phyloP scores from a whole-genome alignment of 23 tunicate genomes.

The Pegea sp. region DNA sequence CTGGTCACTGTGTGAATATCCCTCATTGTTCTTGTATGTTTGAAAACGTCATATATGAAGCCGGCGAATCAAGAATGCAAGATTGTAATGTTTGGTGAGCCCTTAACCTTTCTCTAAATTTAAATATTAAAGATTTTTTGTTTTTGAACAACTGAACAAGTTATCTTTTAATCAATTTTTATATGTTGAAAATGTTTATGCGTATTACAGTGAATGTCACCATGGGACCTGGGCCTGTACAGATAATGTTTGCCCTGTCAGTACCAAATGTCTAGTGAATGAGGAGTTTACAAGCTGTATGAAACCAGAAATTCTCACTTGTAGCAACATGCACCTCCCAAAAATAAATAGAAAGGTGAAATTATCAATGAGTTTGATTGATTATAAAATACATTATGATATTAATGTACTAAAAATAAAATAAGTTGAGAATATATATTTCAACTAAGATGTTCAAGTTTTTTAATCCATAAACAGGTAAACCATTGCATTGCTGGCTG shows the following conservation, averaged over 20 bases:
- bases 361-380: not conserved
- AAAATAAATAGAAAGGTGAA: conserved; percentile 60
- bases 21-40: conserved; percentile 66
- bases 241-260: conserved; percentile 65
- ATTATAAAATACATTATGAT: no score
- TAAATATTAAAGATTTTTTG: not conserved
- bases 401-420: conserved; percentile 8
- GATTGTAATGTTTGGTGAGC: conserved; percentile 88
- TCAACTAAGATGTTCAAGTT: conserved; percentile 21
- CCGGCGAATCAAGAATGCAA: conserved; percentile 93
- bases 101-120: conserved; percentile 40
- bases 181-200: not conserved
- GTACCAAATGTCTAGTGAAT: conserved; percentile 38
- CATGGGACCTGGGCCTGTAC: conserved; percentile 94
- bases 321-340: conserved; percentile 81
- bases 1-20: conserved; percentile 53
- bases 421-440: conserved; percentile 12
- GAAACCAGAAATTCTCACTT: conserved; percentile 71
- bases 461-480: conserved; percentile 39
- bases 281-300: conserved; percentile 91
- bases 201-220: conserved; percentile 57
- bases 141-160: not conserved
- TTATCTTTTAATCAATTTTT: not conserved
- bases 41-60: conserved; percentile 55
- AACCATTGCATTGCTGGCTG: conserved; percentile 78